These are phyloP conservation scores for Gobionotothen gibberifrons DNA, from an alignment of 2,797 vertebrate species.

Conservation along the genomic window DNA sequence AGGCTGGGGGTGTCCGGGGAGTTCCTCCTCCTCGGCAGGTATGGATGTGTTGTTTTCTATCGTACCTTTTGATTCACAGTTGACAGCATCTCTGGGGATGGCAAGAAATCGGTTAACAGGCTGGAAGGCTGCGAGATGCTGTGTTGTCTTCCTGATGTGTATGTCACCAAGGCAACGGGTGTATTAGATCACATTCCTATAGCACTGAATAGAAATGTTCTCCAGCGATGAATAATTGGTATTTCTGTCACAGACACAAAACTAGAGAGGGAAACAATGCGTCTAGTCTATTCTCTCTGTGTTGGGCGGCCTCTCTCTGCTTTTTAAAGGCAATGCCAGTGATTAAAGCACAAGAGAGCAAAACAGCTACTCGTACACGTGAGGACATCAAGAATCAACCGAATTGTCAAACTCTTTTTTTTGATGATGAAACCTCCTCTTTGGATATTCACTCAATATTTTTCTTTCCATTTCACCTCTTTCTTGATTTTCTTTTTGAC, in stretches of 20 bases:
- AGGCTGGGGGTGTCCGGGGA: constrained; percentile 92
- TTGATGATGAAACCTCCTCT: neutral
- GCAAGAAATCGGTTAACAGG: constrained; percentile 27
- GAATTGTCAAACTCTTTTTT: constrained; percentile 1
- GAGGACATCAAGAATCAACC: neutral
- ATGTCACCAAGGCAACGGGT: constrained; percentile 83
- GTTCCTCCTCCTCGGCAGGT: constrained; percentile 97
- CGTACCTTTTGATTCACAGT: constrained; percentile 20
- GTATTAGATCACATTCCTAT: constrained; percentile 66
- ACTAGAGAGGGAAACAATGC: constrained; percentile 46
- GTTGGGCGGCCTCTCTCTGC: neutral
- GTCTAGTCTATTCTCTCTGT: constrained; percentile 15
- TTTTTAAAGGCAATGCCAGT: constrained; percentile 6
- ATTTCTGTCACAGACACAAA: constrained; percentile 69
- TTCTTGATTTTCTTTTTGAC: constrained; percentile 21
- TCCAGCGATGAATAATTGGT: constrained; percentile 76
- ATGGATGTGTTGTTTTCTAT: constrained; percentile 44
- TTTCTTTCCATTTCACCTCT: constrained; percentile 4
- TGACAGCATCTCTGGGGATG: constrained; percentile 17
- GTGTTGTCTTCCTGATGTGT: constrained; percentile 60
- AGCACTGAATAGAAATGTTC: constrained; percentile 68
- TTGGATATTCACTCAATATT: constrained; percentile 11
- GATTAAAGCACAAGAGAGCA: neutral
- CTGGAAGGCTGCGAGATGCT: constrained; percentile 33
- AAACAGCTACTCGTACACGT: constrained; percentile 10